Percentiles rank a stretch among this genome's conserved stretches.
Evolutionary conservation across 1,140 invertebrate species (phyloP).

Genomic region (Aleiodes sp.): DNA sequence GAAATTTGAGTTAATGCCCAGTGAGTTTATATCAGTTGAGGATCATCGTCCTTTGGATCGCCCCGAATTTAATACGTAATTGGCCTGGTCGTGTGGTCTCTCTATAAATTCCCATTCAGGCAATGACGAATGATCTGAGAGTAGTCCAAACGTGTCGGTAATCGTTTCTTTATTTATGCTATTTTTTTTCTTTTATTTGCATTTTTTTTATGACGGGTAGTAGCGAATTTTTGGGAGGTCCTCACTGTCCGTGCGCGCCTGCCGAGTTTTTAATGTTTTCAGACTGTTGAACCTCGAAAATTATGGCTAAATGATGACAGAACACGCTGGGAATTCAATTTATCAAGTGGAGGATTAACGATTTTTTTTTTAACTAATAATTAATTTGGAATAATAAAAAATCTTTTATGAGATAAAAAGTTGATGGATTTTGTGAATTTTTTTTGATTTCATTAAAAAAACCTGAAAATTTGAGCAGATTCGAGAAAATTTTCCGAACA

Average conservation of each 20-base stretch:
- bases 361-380: no score
- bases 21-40: neutral
- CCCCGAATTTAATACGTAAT: conserved; percentile 42
- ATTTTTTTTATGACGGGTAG: neutral
- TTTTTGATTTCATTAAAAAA: no score
- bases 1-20: neutral
- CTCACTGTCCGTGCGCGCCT: neutral
- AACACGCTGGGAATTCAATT: neutral
- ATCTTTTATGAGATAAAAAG: no score
- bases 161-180: conserved; percentile 3
- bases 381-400: no score
- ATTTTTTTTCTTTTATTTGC: neutral
- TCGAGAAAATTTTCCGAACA: no score
- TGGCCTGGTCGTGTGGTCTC: conserved; percentile 42
- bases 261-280: neutral
- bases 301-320: conserved; percentile 8
- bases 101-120: conserved; percentile 32
- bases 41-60: conserved; percentile 29
- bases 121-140: conserved; percentile 47
- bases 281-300: neutral
- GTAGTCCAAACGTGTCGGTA: conserved; percentile 39
- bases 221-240: neutral
- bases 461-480: no score
- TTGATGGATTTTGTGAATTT: no score
- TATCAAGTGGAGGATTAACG: neutral